Conservation (phyloP, 2,888 invertebrate species). For the Cheilosia variabilis region DNA sequence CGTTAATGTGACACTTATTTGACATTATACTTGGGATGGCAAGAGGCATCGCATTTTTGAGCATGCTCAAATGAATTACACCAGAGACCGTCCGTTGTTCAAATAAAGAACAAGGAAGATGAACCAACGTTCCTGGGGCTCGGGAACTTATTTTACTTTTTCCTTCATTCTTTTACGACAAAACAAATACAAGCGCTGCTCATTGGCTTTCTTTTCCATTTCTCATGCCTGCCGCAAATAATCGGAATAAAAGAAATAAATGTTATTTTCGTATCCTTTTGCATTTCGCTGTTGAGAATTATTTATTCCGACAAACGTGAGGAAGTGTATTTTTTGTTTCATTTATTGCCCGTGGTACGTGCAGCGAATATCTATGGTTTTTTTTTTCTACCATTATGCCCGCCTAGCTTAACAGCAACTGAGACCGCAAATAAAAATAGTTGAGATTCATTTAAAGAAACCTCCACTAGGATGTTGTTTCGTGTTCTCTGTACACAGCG, state of each 20-base stretch:
- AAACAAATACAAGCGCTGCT: constrained; percentile 61
- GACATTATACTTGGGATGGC: constrained; percentile 58
- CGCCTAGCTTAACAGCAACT: constrained; percentile 18
- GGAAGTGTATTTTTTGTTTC: constrained; percentile 64
- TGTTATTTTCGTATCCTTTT: constrained; percentile 40
- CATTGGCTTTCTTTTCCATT: constrained; percentile 66
- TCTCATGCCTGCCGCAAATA: constrained; percentile 67
- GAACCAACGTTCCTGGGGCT: constrained; percentile 30
- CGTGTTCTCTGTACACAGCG: constrained; percentile 13
- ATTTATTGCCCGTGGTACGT: constrained; percentile 68
- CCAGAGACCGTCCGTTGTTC: constrained; percentile 56
- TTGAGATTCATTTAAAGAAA: constrained; percentile 46
- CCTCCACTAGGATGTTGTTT: constrained; percentile 35
- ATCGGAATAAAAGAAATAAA: constrained; percentile 61
- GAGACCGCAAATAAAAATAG: constrained; percentile 68
- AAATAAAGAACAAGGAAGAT: constrained; percentile 55
- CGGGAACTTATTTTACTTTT: constrained; percentile 54
- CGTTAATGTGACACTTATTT: constrained; percentile 68
- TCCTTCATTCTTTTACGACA: constrained; percentile 29
- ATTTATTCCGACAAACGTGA: constrained; percentile 74
- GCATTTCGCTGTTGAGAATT: constrained; percentile 56
- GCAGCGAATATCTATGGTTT: constrained; percentile 51
- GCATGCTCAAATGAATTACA: constrained; percentile 60
- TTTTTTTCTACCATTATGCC: not conserved
- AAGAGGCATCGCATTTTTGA: constrained; percentile 12